Conservation (phyloP, 2,888 invertebrate species). For the Chrysomela aeneicollis region DNA sequence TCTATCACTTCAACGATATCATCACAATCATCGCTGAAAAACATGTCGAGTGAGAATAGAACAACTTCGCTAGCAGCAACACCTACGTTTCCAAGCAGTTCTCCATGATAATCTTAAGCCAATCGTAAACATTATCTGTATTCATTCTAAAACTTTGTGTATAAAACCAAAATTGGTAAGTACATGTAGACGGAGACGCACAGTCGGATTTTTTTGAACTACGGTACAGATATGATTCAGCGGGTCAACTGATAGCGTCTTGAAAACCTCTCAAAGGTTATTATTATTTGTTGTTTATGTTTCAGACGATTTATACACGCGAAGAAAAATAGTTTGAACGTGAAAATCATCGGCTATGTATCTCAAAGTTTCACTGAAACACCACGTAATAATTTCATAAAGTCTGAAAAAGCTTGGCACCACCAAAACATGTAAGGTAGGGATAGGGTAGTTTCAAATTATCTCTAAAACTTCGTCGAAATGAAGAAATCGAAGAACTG, state of each 20-base stretch:
- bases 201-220: too few species aligned
- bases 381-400: too few species aligned
- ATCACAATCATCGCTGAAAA: background rate
- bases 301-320: too few species aligned
- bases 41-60: background rate
- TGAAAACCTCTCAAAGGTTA: background rate
- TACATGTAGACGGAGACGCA: too few species aligned
- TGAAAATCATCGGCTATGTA: too few species aligned
- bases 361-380: too few species aligned
- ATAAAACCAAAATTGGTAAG: background rate
- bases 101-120: background rate
- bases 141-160: background rate
- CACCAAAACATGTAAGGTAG: too few species aligned
- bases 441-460: too few species aligned
- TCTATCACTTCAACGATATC: constrained; percentile 49
- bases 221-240: constrained; percentile 22
- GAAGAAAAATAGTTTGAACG: constrained; percentile 9
- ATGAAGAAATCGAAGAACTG: too few species aligned
- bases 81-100: background rate
- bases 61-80: background rate
- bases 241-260: background rate
- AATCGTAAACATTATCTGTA: background rate
- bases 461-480: too few species aligned
- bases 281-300: background rate
- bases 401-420: too few species aligned